Conservation (phyloP, 2,888 invertebrate species). For the Acanthosoma haemorrhoidale region DNA sequence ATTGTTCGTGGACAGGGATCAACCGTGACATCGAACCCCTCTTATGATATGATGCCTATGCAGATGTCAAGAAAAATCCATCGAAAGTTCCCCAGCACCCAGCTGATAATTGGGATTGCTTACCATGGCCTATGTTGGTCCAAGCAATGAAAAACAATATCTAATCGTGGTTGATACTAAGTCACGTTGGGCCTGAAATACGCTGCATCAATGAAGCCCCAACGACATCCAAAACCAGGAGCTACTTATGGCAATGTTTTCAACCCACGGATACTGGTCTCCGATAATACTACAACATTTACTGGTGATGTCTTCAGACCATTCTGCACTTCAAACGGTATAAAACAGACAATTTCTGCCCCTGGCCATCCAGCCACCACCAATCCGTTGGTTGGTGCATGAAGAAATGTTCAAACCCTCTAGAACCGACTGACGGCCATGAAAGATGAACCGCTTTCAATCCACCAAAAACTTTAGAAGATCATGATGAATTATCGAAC, state of each 20-base stretch:
- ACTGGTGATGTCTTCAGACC: too few relatives aligned
- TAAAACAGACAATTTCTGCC: too few relatives aligned
- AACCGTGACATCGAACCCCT: background rate
- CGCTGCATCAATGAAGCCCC: background rate
- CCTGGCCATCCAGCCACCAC: too few relatives aligned
- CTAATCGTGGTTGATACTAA: background rate
- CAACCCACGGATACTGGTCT: background rate
- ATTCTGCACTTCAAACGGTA: too few relatives aligned
- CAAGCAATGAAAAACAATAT: background rate
- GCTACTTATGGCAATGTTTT: background rate
- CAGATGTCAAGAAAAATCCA: too few relatives aligned
- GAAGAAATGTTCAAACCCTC: background rate
- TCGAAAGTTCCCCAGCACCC: too few relatives aligned
- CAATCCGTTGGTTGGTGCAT: too few relatives aligned
- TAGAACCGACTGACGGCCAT: background rate
- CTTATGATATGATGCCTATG: background rate
- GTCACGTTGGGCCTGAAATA: background rate
- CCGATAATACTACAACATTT: background rate
- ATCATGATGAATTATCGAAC: background rate
- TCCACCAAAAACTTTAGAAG: background rate
- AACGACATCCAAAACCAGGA: background rate
- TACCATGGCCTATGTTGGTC: background rate
- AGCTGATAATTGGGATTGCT: background rate
- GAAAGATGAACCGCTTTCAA: background rate
- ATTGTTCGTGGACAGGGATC: background rate